A percentile compares a stretch with the other conserved stretches of the same genome.
Evolutionary conservation across 1,140 invertebrate genomes (phyloP).

Genomic region (Condylostylus longicornis): DNA sequence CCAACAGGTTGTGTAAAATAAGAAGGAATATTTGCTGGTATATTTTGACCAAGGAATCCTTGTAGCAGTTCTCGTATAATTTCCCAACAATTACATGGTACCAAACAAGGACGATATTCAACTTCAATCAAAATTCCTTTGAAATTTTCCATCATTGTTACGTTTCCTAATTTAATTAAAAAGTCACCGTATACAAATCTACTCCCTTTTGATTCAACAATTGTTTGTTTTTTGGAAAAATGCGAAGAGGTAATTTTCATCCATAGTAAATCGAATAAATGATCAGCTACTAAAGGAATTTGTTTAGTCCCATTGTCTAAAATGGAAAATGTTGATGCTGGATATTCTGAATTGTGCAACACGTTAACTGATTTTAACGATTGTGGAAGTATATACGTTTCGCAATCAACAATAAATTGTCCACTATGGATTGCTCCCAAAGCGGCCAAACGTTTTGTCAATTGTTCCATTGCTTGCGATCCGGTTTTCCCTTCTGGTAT

Average conservation of each 20-base stretch:
- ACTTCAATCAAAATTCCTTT: slow-evolving; percentile 90
- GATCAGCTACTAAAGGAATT: slow-evolving; percentile 76
- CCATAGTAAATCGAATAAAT: slow-evolving; percentile 81
- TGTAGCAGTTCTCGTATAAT: slow-evolving; percentile 84
- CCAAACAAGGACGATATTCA: slow-evolving; percentile 81
- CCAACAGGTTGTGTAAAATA: slow-evolving; percentile 39
- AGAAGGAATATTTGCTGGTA: slow-evolving; percentile 44
- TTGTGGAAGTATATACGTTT: slow-evolving; percentile 73
- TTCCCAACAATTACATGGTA: slow-evolving; percentile 78
- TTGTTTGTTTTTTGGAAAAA: slow-evolving; percentile 72
- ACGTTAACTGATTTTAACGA: slow-evolving; percentile 70
- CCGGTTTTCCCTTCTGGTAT: slow-evolving; percentile 74
- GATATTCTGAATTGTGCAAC: slow-evolving; percentile 88
- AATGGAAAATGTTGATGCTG: slow-evolving; percentile 83
- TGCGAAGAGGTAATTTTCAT: slow-evolving; percentile 76
- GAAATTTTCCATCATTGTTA: slow-evolving; percentile 83
- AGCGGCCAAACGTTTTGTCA: slow-evolving; percentile 70
- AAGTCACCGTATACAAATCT: slow-evolving; percentile 89
- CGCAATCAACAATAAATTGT: slow-evolving; percentile 86
- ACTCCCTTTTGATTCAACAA: slow-evolving; percentile 82
- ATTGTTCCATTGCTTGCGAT: slow-evolving; percentile 65
- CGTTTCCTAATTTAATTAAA: slow-evolving; percentile 82
- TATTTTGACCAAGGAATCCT: slow-evolving; percentile 68
- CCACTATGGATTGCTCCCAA: slow-evolving; percentile 75
- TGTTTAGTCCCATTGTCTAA: slow-evolving; percentile 74